These are phyloP conservation scores for Otus sunia DNA, from an alignment of 2,113 vertebrate species.

Conservation along the genomic window DNA sequence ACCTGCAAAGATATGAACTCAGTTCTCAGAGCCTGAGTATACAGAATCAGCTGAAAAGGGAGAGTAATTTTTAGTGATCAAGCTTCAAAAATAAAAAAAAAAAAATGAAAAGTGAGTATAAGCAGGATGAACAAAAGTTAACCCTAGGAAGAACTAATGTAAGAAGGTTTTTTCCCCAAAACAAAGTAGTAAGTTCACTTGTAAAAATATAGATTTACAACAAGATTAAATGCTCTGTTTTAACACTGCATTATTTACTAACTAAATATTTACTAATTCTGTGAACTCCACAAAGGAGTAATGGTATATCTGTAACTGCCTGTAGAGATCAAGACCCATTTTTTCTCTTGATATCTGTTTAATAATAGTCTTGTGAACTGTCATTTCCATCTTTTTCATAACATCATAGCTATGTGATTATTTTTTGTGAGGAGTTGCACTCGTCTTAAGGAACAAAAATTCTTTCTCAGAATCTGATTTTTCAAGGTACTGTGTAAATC, in stretches of 20 bases:
- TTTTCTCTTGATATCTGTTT: slow-evolving; percentile 38
- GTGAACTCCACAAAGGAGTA: neutral
- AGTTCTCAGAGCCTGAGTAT: neutral
- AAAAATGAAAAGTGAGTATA: neutral
- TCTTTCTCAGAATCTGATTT: neutral
- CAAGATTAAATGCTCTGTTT: neutral
- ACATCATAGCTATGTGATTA: slow-evolving; percentile 13
- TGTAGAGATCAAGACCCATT: neutral
- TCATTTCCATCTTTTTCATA: slow-evolving; percentile 37
- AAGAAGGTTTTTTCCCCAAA: fast-evolving
- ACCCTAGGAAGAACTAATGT: neutral
- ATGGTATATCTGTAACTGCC: neutral
- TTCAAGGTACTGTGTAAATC: neutral
- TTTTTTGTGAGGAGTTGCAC: neutral
- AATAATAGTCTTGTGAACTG: slow-evolving; percentile 5
- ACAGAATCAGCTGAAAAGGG: neutral
- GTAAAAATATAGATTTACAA: neutral
- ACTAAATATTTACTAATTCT: neutral
- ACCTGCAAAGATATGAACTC: neutral
- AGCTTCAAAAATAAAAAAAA: neutral
- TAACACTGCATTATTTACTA: neutral
- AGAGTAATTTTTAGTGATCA: neutral
- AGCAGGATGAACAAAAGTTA: neutral
- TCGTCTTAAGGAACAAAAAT: slow-evolving; percentile 13
- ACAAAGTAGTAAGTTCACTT: neutral